Percentiles rank a stretch among this genome's conserved stretches.
Conservation (phyloP, 2,888 invertebrate genomes). For the Tenthredo mesomela region DNA sequence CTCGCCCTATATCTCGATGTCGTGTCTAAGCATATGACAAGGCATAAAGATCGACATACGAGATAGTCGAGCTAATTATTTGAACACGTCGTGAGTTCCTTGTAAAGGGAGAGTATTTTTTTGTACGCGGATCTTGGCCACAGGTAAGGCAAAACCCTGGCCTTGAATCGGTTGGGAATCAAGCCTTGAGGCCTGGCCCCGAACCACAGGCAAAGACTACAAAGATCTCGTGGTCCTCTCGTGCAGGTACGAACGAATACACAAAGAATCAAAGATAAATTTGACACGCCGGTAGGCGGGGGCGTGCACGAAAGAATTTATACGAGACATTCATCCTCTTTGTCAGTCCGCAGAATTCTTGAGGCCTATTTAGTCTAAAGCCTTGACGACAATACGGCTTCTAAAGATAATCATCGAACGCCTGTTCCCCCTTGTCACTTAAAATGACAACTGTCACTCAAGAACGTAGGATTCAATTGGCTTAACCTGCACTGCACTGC, state of each 20-base stretch:
- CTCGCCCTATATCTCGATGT: background rate
- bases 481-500: no score
- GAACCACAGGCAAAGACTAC: slow-evolving; percentile 11
- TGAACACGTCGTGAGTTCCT: background rate
- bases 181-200: slow-evolving; percentile 1
- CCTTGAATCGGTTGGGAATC: slow-evolving; percentile 18
- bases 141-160: slow-evolving; percentile 30
- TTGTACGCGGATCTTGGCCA: slow-evolving; percentile 17
- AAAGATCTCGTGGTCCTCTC: background rate
- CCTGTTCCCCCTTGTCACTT: background rate
- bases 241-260: background rate
- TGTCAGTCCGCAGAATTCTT: background rate
- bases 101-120: slow-evolving; percentile 14
- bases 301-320: background rate
- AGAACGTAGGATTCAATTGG: background rate
- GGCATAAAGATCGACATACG: slow-evolving; percentile 14
- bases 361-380: background rate
- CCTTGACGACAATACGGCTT: background rate
- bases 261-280: background rate
- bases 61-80: slow-evolving; percentile 34
- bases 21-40: slow-evolving; percentile 10
- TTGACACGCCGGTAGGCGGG: slow-evolving; percentile 6
- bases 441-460: background rate
- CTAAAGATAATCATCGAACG: slow-evolving; percentile 3
- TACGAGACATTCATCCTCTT: background rate